Evolutionary conservation across 2,113 vertebrate species (phyloP), one percentile per base, ranked within the genome.

Genomic region (Cercocebus atys): DNA sequence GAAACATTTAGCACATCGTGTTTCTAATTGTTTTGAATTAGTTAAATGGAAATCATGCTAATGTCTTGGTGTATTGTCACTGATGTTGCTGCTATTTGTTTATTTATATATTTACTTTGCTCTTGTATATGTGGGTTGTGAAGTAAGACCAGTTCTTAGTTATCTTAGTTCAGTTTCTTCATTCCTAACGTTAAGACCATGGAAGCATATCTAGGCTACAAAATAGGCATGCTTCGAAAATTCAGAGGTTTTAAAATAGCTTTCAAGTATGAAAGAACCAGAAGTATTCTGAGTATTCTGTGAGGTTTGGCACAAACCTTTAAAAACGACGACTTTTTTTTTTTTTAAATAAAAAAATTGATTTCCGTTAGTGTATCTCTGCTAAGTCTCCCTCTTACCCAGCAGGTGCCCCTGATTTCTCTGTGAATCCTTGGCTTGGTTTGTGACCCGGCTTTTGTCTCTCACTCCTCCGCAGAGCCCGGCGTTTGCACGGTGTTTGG

Each of bases 401-500:
- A 23, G 5, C 27, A 17, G 52, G 68, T 68, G 40, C 3, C n/a
- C 73, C 82, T 91, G 94, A 8, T 91, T 35, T 94, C 75, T 68
- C 61, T 72, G 11, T 25, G 20, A 35, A 4, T 55, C 68, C 61
- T 86, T 35, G 12, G 23, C 81, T 85, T 47, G 12, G 35, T 89
- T 98, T 96, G 95, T 98, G 97, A 98, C 94, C 55, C 90, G 6
- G 1, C 97, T 99, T 98, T 99, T 99, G 90, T 99, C 97, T 99
- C 98, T 98, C 96, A 98, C 97, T 98, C 95, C 97, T 95, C 97
- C 98, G 93, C 99, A 99, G 99, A 99, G 98, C 99, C 99, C 9
- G 99, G 99, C 20, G 99, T 99, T 45, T 99, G 99, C 98, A 99
- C 99, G 27, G 99, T 99, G 6, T 99, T 99, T 97, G 99, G 99